Evolutionary conservation across 30 jellyfish, hydroid and myxozoan species (phyloP), one percentile per base, ranked within the genome.

Genomic region (Aurelia aurita): DNA sequence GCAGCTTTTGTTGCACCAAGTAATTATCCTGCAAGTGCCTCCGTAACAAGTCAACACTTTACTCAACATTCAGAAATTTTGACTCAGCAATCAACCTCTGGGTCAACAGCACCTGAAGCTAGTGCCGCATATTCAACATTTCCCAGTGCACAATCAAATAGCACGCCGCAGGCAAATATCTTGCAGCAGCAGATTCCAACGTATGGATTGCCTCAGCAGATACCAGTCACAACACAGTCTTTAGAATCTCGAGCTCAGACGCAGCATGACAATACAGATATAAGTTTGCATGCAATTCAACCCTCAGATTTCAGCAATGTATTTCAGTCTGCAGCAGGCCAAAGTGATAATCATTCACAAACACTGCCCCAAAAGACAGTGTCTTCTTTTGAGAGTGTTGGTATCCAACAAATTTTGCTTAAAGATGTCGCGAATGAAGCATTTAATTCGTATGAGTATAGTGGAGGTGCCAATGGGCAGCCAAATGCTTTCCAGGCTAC

Each of bases 321-420:
- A 27, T 55, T 55, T 55, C 67, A n/a, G 67, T 3, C 29, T 55
- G 12, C 67, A 55, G 67, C 67, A 14, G 29, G 11, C 25, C 67
- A 6, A 22, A 55, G 31, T 55, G 67, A 1, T 19, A 55, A n/a
- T 19, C 29, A n/a, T 55, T 55, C 67, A 2, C 67, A 55, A 10
- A 19, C 67, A 22, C 28, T 55, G 1, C 67, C 67, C 29, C 67
- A 55, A 22, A 55, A n/a, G 25, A 55, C 67, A 2, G 67, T 55
- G 25, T 55, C 67, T 19, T 55, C 67, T 55, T 55, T 55, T 22
- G 67, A 55, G 67, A 55, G 67, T 16, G 67, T 55, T 19, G 67
- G 67, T 55, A 55, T 55, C 29, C 67, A 55, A 55, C 25, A 19
- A 22, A 8, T 55, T n/a, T 28, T 19, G 14, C 29, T 19, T 19